Percentiles rank a stretch among this genome's conserved stretches.
Conservation (phyloP, 92 coral and sea anemone species). For the Umimayanthus kanabou region DNA sequence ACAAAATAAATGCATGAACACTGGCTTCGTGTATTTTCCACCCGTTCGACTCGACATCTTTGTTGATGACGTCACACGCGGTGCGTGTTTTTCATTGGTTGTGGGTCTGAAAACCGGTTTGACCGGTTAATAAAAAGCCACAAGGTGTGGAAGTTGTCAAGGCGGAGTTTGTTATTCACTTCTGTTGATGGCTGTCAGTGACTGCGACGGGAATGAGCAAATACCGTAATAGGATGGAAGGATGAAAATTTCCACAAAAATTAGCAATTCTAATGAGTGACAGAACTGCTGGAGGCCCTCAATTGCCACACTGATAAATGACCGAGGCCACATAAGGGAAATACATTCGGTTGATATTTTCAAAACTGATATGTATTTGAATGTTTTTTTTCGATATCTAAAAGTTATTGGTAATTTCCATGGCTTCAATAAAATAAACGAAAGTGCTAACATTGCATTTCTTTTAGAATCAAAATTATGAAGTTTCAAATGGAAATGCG, state of each 20-base stretch:
- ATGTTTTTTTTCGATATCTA: background rate
- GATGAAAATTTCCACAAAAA: constrained; percentile 42
- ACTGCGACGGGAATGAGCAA: constrained; percentile 19
- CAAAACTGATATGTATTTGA: background rate
- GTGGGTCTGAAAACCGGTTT: constrained; percentile 20
- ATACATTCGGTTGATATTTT: constrained; percentile 16
- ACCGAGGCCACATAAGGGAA: constrained; percentile 4
- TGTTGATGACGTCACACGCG: constrained; percentile 43
- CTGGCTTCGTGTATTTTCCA: constrained; percentile 33
- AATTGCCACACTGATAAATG: constrained; percentile 18
- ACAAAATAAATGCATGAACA: constrained; percentile 24
- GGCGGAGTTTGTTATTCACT: constrained; percentile 44
- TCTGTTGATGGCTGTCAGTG: constrained; percentile 39
- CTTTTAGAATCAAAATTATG: background rate
- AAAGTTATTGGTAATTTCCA: background rate
- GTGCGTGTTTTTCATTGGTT: constrained; percentile 39
- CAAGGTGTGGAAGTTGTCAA: constrained; percentile 42
- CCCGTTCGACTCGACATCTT: constrained; percentile 49
- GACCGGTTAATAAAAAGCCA: constrained; percentile 17
- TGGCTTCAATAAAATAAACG: background rate
- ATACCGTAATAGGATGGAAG: constrained; percentile 44
- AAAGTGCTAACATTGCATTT: background rate
- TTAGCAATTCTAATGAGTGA: constrained; percentile 37
- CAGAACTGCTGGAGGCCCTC: constrained; percentile 9
- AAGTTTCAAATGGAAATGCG: background rate